Evolutionary conservation across 2,888 invertebrate genomes (phyloP), one percentile per base, ranked within the genome.

Genomic region (Fabriciana adippe): DNA sequence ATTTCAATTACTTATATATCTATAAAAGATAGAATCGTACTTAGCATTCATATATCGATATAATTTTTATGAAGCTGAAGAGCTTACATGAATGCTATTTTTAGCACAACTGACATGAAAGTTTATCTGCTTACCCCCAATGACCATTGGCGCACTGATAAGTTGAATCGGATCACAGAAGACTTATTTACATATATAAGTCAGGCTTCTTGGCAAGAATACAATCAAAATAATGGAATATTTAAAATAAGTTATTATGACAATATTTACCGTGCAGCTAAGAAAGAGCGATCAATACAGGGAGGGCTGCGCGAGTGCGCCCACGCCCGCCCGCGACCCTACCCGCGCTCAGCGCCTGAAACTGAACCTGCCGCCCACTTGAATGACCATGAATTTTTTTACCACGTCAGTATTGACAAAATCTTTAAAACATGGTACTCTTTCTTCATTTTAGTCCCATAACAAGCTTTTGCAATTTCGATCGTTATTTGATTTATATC

Each of bases 201-300:
- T n/a, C 47, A 1, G 16, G 26, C 47, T 48, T 31, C n/a, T 31
- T 48, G 11, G 14, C 5, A 48, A 16, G 26, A 16, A 31, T 48
- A 47, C 26, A 31, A 31, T 50, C 35, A 45, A 48, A 55, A 56
- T 53, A 61, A 61, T 61, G 35, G 64, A 54, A n/a, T 57, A 64
- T 64, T 47, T 64, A 57, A 64, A 68, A 66, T 61, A 65, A 63
- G 50, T 78, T 81, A 82, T 81, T 78, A 75, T 79, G 77, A 78
- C 77, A 87, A 85, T 86, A 86, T 89, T 88, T 86, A 80, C 80
- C 78, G 84, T 85, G 86, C 85, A 85, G 82, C 81, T 85, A 83
- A 69, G 82, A 87, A 86, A 84, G 76, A 77, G 78, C 90, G 90
- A 92, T 92, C 92, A 90, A 92, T 92, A 92, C 82, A 26, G 31